Base-by-base conservation (phyloP, 2,888 invertebrate genomes). In the Sylvicola cinctus region DNA sequence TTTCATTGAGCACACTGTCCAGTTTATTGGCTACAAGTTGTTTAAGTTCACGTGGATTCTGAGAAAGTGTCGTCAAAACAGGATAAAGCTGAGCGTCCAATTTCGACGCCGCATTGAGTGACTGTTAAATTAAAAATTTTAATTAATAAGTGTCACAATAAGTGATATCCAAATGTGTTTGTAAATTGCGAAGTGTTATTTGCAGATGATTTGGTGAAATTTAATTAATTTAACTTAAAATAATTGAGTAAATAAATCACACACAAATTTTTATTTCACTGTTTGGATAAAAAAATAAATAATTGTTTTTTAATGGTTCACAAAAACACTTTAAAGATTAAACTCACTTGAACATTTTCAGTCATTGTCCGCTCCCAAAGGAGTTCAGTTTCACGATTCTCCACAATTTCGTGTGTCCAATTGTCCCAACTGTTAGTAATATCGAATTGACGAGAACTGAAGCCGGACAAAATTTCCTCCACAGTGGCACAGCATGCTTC, bases 1-100 rank as follows among this genome's bases (percentile, higher is more conserved):
- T 61, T 46, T 75, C 72, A 25, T 66, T 63, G 37, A 68, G 48
- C 33, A 72, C 66, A 13, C 60, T 55, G 30, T 58, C 49, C 30
- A 67, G 56, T 47, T 71, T 71, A 32, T 62, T 61, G 42, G 67
- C 64, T 7, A 75, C 60, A 46, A 66, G 65, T 20, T 56, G 50
- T 25, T 65, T 54, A 40, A 76, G 58, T 31, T 64, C 63, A 40
- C 58, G 59, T 11, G 74, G 66, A 42, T 66, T 64, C 30, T 65
- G 62, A 3, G 73, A 65, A 38, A 65, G 61, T 12, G 69, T 66
- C 32, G 69, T 72, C 42, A 81, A 69, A 32, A 77, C 66, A 15
- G 81, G 80, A 62, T 79, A 81, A 37, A 81, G 57, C 46, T 78
- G 74, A 32, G 68, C 65, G 48, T 77, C 74, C 46, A 78, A 61